These are phyloP conservation scores for Enteromius radiatus DNA, from an alignment of 2,797 vertebrate genomes.

Conservation along the genomic window DNA sequence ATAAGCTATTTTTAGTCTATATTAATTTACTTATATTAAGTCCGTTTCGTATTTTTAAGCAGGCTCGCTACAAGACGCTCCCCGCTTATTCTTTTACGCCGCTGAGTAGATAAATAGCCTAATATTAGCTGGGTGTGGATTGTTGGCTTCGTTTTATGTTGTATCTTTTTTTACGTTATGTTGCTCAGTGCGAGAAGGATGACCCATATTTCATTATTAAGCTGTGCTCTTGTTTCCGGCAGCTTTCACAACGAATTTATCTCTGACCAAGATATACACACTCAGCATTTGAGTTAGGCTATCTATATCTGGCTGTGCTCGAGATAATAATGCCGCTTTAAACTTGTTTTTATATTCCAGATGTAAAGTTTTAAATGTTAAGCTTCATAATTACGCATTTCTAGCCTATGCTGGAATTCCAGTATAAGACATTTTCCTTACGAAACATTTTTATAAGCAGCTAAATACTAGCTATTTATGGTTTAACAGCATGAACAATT, in stretches of 20 bases:
- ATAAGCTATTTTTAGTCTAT: background rate
- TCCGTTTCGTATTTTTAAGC: background rate
- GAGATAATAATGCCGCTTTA: constrained; percentile 12
- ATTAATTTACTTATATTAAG: background rate
- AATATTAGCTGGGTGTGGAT: background rate
- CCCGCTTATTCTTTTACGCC: background rate
- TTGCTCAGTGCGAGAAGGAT: constrained; percentile 59
- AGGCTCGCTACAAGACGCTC: background rate
- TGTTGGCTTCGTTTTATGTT: background rate
- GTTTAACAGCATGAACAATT: background rate
- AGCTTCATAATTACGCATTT: background rate
- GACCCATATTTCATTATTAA: constrained; percentile 72
- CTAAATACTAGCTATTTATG: background rate
- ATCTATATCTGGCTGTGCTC: constrained; percentile 8
- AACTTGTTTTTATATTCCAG: background rate
- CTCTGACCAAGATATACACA: constrained; percentile 43
- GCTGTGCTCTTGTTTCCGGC: constrained; percentile 66
- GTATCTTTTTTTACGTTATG: constrained; percentile 38
- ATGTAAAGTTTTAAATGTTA: background rate
- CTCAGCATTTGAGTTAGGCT: constrained; percentile 37
- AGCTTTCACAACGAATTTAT: constrained; percentile 72
- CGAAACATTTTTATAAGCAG: background rate
- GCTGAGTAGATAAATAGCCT: background rate
- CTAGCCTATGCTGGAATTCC: background rate
- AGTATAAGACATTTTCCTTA: background rate